phyloP scores from a whole-genome alignment of 2,888 invertebrate genomes.

The Megaustenia siamemsis region DNA sequence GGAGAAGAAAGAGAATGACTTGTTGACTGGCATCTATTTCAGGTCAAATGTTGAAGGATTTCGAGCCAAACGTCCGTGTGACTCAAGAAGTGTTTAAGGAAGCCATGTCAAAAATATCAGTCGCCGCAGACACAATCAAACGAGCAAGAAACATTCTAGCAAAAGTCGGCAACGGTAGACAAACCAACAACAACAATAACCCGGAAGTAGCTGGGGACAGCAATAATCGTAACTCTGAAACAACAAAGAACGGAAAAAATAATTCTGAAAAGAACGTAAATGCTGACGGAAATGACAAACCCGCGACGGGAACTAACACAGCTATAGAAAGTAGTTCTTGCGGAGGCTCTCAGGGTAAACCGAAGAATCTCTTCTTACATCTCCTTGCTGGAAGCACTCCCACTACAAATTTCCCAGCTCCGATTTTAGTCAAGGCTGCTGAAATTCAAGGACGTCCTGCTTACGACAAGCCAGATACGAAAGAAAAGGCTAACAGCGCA shows the following conservation, averaged over 20 bases:
- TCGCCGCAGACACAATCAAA: slow-evolving; percentile 42
- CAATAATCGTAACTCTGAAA: not conserved
- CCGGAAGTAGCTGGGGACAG: not conserved
- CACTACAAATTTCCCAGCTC: not conserved
- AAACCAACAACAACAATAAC: slow-evolving; percentile 51
- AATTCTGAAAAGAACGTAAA: not conserved
- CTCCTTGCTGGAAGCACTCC: not conserved
- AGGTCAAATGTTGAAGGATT: not conserved
- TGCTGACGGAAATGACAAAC: not conserved
- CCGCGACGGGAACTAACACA: no score
- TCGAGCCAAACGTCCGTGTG: no score
- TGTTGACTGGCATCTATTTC: no score
- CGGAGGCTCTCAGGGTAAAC: not conserved
- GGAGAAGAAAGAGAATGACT: no score
- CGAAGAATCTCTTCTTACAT: not conserved
- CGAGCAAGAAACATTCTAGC: slow-evolving; percentile 32
- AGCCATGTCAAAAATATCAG: slow-evolving; percentile 29
- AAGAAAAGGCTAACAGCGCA: not conserved
- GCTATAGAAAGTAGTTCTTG: not conserved
- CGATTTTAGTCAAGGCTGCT: slow-evolving; percentile 33
- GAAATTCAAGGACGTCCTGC: not conserved
- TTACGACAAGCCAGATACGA: not conserved
- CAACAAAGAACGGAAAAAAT: not conserved
- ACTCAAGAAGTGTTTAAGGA: not conserved
- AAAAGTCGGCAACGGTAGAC: not conserved